Evolutionary conservation across 2,888 invertebrate genomes (phyloP), one percentile per base, ranked within the genome.

Genomic region (Luperina testacea): DNA sequence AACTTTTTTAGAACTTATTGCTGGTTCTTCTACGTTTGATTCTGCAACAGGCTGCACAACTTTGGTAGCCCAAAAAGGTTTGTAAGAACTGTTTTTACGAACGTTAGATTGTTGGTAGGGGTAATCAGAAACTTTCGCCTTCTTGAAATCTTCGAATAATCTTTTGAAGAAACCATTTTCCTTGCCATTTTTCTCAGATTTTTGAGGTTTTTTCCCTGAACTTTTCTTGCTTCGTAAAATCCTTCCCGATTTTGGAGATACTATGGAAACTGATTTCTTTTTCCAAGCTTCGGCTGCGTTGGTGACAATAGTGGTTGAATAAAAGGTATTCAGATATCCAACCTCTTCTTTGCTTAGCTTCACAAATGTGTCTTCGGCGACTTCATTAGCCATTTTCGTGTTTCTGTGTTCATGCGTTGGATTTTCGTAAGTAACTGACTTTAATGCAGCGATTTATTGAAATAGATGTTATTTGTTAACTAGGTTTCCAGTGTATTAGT

Each of bases 31-130:
- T 9, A 85, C 68, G n/a, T 75, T 57, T 20, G 69, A 11, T 24
- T 77, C 79, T 1, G 63, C 79, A 69, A 72, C 74, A 38, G 86
- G 53, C 75, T 91, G 85, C 11, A 88, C 89, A 0, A 94, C 92
- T 91, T 92, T 95, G 0, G 94, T 94, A 13, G 96, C 95, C 96
- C 96, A 96, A 87, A 96, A 95, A 0, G 95, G 94, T 88, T 93
- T 95, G 87, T 95, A 95, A 24, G 91, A 91, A 78, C 95, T 95
- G 78, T 94, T 90, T 73, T 90, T 91, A 3, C 95, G 90, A 0
- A 95, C 91, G 81, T 92, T 94, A 1, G 95, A 90, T 75, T 92
- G 94, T 75, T 94, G 92, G 80, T 95, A 95, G 5, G 94, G 92
- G 57, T 90, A 95, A 88, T 96, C 96, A 0, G 95, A 93, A 0